A percentile compares a stretch with the other conserved stretches of the same genome.
Conservation (phyloP, 2,888 invertebrate genomes). For the Sarcophaga variegata region DNA sequence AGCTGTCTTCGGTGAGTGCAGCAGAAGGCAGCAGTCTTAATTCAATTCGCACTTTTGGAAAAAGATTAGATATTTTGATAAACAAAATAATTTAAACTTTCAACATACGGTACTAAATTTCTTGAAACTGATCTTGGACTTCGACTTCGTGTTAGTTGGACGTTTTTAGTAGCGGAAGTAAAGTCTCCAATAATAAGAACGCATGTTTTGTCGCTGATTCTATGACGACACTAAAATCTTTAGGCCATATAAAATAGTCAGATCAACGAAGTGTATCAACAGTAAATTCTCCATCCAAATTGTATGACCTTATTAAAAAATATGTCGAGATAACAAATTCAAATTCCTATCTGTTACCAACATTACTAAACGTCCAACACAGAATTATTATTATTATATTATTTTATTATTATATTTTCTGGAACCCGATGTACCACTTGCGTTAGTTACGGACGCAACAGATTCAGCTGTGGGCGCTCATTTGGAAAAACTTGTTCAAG, state of each 20-base stretch:
- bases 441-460: slow-evolving; percentile 41
- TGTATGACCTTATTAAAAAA: background rate
- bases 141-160: slow-evolving; percentile 48
- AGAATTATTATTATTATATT: slow-evolving; percentile 8
- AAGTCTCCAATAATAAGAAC: slow-evolving; percentile 49
- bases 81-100: slow-evolving; percentile 27
- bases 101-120: slow-evolving; percentile 49
- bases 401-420: slow-evolving; percentile 22
- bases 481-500: slow-evolving; percentile 60
- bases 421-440: slow-evolving; percentile 42
- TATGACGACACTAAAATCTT: slow-evolving; percentile 17
- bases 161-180: slow-evolving; percentile 56
- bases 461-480: slow-evolving; percentile 59
- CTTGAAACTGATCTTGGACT: slow-evolving; percentile 47
- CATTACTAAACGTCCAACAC: slow-evolving; percentile 22
- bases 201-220: slow-evolving; percentile 39
- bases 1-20: slow-evolving; percentile 34
- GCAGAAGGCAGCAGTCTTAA: slow-evolving; percentile 39
- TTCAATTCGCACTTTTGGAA: slow-evolving; percentile 38
- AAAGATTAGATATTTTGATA: slow-evolving; percentile 38
- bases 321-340: slow-evolving; percentile 40
- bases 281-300: background rate
- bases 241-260: slow-evolving; percentile 3
- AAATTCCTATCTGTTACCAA: slow-evolving; percentile 39
- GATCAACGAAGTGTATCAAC: slow-evolving; percentile 29